A percentile compares a stretch with the other conserved stretches of the same genome.
Conservation (phyloP, 2,888 invertebrate species). For the Caenorhabditis imperialis region DNA sequence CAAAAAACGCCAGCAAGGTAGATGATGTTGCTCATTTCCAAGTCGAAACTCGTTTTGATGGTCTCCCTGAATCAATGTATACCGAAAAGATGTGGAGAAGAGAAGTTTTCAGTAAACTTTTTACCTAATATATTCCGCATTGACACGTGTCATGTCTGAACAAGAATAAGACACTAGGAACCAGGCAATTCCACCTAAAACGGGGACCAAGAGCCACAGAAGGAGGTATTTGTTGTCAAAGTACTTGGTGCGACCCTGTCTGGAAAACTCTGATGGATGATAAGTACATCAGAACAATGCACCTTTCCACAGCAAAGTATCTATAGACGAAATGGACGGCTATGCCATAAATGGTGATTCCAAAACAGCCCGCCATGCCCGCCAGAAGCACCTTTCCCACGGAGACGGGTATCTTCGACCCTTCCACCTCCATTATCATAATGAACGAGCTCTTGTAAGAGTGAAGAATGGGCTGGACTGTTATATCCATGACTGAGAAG, state of each 20-base stretch:
- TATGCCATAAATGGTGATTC: constrained; percentile 34
- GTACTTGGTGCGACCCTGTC: neutral
- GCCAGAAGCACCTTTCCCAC: neutral
- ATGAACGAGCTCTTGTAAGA: too few species aligned
- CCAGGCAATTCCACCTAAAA: neutral
- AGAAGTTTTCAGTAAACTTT: too few species aligned
- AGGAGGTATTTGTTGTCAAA: neutral
- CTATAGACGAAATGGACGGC: constrained; percentile 44
- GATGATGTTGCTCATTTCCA: constrained; percentile 23
- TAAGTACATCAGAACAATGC: constrained; percentile 24
- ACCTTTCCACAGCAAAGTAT: constrained; percentile 34
- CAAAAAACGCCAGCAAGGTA: constrained; percentile 35
- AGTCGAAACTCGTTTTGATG: constrained; percentile 9
- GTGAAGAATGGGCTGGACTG: neutral
- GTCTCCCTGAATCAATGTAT: constrained; percentile 15
- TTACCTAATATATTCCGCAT: too few species aligned
- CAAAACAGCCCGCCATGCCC: constrained; percentile 42
- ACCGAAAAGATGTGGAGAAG: too few species aligned
- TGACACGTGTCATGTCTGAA: too few species aligned
- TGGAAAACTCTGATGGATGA: too few species aligned
- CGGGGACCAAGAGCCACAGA: constrained; percentile 1
- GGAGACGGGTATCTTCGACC: too few species aligned
- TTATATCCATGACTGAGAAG: constrained; percentile 1
- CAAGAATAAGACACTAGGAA: too few species aligned
- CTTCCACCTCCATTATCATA: too few species aligned